Evolutionary conservation across 2,888 invertebrate species (phyloP).

Genomic region (Nomada fabriciana): DNA sequence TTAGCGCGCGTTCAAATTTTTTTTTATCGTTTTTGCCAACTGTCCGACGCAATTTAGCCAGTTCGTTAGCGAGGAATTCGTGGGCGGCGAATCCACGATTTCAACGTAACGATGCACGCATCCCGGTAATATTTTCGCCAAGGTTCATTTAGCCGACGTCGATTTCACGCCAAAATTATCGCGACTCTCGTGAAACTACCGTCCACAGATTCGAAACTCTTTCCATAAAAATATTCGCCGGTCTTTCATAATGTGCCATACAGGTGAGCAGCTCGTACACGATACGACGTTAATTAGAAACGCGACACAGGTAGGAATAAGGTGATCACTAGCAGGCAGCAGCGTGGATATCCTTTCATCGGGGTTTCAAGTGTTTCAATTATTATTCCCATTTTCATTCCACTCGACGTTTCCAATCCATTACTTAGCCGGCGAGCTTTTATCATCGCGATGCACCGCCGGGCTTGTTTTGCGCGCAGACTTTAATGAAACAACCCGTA

Average conservation of each 20-base stretch:
- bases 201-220: not conserved
- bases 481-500: conserved; percentile 30
- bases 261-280: too few species aligned
- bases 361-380: conserved; percentile 6
- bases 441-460: conserved; percentile 17
- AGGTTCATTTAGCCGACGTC: not conserved
- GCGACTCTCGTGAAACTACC: not conserved
- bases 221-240: not conserved
- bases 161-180: not conserved
- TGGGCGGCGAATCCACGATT: conserved; percentile 1
- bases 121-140: not conserved
- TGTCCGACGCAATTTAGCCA: conserved; percentile 24
- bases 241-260: not conserved
- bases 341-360: not conserved
- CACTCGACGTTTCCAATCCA: conserved; percentile 20
- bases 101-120: conserved; percentile 4
- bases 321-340: not conserved
- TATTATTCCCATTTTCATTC: conserved; percentile 25
- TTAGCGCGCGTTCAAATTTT: conserved; percentile 20
- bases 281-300: conserved; percentile 10
- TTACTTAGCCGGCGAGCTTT: conserved; percentile 21
- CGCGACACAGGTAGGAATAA: not conserved
- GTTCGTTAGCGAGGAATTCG: conserved; percentile 42
- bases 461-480: conserved; percentile 7
- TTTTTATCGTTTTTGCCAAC: conserved; percentile 32